These are phyloP conservation scores for Linnaemya tessellans DNA, from an alignment of 2,888 invertebrate species.

Conservation along the genomic window DNA sequence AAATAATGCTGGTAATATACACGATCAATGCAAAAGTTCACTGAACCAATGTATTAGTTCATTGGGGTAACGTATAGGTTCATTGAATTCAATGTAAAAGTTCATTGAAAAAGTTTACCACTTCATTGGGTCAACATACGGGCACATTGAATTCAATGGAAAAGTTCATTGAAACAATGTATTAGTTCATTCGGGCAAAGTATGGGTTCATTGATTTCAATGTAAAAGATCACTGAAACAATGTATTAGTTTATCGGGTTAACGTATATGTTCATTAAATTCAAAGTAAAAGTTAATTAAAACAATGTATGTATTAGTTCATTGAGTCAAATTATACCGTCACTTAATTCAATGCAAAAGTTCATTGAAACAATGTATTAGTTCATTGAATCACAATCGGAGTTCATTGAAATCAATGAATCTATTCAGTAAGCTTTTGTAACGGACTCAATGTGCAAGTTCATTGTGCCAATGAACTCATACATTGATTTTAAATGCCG, in stretches of 20 bases:
- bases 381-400: too few relatives aligned
- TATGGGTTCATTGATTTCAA: not conserved
- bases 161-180: not conserved
- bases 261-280: not conserved
- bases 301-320: not conserved
- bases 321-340: not conserved
- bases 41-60: not conserved
- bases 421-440: too few relatives aligned
- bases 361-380: too few relatives aligned
- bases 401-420: too few relatives aligned
- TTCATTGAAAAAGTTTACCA: not conserved
- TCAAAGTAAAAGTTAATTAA: not conserved
- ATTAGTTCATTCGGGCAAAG: not conserved
- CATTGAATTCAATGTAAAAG: not conserved
- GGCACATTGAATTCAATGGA: not conserved
- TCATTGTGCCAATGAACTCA: too few relatives aligned
- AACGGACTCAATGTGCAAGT: too few relatives aligned
- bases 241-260: too few relatives aligned
- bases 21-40: not conserved
- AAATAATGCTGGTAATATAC: not conserved
- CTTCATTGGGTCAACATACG: not conserved
- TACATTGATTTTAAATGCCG: too few relatives aligned
- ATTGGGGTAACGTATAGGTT: not conserved
- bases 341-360: too few relatives aligned
- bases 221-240: too few relatives aligned